Conservation (phyloP, 2,113 vertebrate species). For the Oplegnathus fasciatus region DNA sequence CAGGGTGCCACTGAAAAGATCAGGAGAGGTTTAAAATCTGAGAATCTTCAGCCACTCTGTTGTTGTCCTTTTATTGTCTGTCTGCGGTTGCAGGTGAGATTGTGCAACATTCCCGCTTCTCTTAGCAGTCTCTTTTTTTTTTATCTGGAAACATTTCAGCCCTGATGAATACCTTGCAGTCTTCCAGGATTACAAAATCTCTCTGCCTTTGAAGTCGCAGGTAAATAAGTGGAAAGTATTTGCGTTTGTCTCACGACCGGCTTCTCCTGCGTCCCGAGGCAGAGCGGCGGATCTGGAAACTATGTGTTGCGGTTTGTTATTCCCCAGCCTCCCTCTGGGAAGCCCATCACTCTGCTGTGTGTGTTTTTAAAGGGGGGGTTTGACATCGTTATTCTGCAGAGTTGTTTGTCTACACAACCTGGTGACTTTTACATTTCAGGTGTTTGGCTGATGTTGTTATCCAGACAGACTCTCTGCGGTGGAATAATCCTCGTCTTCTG, state of each 20-base stretch:
- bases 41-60: not conserved
- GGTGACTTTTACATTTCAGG: slow-evolving; percentile 45
- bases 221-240: slow-evolving; percentile 84
- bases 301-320: slow-evolving; percentile 77
- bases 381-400: slow-evolving; percentile 33
- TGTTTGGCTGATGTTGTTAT: slow-evolving; percentile 28
- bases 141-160: slow-evolving; percentile 49
- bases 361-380: not conserved
- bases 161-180: slow-evolving; percentile 53
- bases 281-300: slow-evolving; percentile 67
- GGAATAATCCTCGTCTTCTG: not conserved
- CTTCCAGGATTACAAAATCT: slow-evolving; percentile 60
- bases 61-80: slow-evolving; percentile 5
- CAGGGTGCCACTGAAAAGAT: not conserved
- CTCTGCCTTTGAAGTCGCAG: slow-evolving; percentile 76
- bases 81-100: slow-evolving; percentile 38
- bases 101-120: slow-evolving; percentile 8
- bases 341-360: slow-evolving; percentile 46
- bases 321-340: slow-evolving; percentile 69
- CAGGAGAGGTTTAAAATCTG: not conserved
- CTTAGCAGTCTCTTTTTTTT: slow-evolving; percentile 21
- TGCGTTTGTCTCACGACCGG: slow-evolving; percentile 68
- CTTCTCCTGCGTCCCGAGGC: slow-evolving; percentile 52
- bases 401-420: slow-evolving; percentile 48
- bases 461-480: not conserved